Base-by-base conservation (phyloP, 2,888 invertebrate species). In the Cerastoderma edule region DNA sequence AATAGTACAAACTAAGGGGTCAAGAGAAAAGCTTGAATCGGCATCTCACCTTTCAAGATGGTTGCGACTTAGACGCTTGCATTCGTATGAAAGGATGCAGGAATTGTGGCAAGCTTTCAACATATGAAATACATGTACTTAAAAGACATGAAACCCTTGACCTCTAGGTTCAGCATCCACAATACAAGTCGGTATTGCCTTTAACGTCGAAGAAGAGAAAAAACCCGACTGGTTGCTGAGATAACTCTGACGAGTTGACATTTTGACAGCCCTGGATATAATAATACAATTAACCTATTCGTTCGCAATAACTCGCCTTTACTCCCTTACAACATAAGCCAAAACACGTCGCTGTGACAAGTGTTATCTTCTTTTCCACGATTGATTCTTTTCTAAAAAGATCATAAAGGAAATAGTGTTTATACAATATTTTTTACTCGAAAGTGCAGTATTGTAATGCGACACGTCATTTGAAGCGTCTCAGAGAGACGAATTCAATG, bases 271-370 rank as follows among this genome's bases (percentile, higher is more conserved):
- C 16, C 10, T 39, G 16, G 10, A 39, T 39, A 13, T 39, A 8
- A 39, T 8, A 16, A 39, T 39, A 39, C 39, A 50, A 50, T 50
- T 50, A 50, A 50, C 50, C 50, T 22, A n/a, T 50, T 50, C 50
- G n/a, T 22, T 13, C 8, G 22, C n/a, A 50, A 13, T 6, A 5
- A 8, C 50, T 8, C 10, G 8, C 22, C 22, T 13, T 50, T 5
- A 50, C 50, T 16, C n/a, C 10, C 22, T 22, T 50, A 22, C 50
- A 50, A 22, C n/a, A 50, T 5, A 50, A 8, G 50, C 5, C 50
- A 6, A n/a, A n/a, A n/a, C n/a, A 50, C 13, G 22, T n/a, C 50
- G 22, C n/a, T 13, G 50, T 50, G 50, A n/a, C 10, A 50, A 50
- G 50, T 22, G 22, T n/a, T 50, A n/a, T n/a, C 50, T 50, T 22